Base-by-base conservation (phyloP, 2,888 invertebrate genomes). In the Drosophila diplacantha region DNA sequence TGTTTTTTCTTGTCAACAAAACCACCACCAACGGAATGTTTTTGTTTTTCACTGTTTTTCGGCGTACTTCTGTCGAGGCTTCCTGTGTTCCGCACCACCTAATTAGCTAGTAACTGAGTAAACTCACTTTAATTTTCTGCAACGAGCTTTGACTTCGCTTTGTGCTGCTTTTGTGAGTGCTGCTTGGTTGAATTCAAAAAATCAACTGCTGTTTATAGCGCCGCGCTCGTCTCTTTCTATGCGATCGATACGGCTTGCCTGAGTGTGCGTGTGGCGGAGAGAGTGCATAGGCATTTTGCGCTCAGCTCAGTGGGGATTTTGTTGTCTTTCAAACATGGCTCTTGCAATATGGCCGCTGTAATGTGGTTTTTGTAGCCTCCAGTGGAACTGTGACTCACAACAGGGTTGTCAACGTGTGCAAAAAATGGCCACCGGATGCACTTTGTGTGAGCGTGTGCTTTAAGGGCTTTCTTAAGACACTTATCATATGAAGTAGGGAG, bases 201-300 rank as follows among this genome's bases (percentile, higher is more conserved):
- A 68, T 59, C 66, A 81, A 85, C 85, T 85, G 86, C 81, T 83
- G 85, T 80, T 85, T 85, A 83, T 85, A 85, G 68, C 76, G 78
- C 58, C 70, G 70, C 74, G 77, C 74, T 73, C 73, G 74, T 60
- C 72, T 67, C 71, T 84, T 84, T 84, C 83, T 83, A 83, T 84
- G 67, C 80, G 69, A 67, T 76, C 72, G 75, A 71, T 74, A 79
- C 32, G 46, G 71, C 60, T 38, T 31, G 43, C 67, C 63, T 52
- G 61, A 46, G 44, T 41, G 35, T 53, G 69, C 71, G 63, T 68
- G 58, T 24, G 72, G 65, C 22, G 44, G 62, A 26, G 67, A 22
- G 24, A 51, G 56, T 72, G 64, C 73, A 58, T 72, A 51, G 62
- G 72, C 67, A 68, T 71, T 84, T 83, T 83, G 78, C 83, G 79